These are phyloP conservation scores for Catharus bicknelli DNA, from an alignment of 2,113 vertebrate genomes.

Conservation along the genomic window DNA sequence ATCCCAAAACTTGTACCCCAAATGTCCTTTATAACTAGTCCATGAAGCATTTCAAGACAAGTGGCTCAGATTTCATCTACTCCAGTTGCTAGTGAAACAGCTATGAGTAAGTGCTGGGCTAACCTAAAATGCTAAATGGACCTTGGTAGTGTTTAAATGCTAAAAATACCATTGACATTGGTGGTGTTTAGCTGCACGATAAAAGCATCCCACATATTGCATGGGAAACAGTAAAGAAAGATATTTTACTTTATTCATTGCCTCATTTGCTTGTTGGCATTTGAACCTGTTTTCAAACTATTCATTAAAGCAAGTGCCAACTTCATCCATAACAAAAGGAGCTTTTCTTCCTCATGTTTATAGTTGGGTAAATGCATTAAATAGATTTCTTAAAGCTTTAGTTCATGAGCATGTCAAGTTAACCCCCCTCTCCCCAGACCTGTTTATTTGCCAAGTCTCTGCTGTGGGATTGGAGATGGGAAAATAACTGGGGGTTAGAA, in stretches of 20 bases:
- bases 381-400: background rate
- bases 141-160: background rate
- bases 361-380: background rate
- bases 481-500: background rate
- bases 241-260: background rate
- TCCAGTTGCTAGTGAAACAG: background rate
- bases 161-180: background rate
- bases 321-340: background rate
- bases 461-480: background rate
- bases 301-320: background rate
- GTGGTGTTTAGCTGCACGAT: background rate
- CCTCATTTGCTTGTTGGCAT: background rate
- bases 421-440: background rate
- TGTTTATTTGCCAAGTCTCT: fast-evolving
- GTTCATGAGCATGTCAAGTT: background rate
- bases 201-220: background rate
- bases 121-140: background rate
- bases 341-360: background rate
- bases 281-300: background rate
- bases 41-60: conserved; percentile 22
- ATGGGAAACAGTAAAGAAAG: background rate
- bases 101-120: background rate
- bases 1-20: conserved; percentile 7
- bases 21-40: conserved; percentile 2
- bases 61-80: background rate